A percentile compares a stretch with the other conserved stretches of the same genome.
These are phyloP conservation scores for Chiroxiphia lanceolata DNA, from an alignment of 2,797 vertebrate species.

Conservation along the genomic window DNA sequence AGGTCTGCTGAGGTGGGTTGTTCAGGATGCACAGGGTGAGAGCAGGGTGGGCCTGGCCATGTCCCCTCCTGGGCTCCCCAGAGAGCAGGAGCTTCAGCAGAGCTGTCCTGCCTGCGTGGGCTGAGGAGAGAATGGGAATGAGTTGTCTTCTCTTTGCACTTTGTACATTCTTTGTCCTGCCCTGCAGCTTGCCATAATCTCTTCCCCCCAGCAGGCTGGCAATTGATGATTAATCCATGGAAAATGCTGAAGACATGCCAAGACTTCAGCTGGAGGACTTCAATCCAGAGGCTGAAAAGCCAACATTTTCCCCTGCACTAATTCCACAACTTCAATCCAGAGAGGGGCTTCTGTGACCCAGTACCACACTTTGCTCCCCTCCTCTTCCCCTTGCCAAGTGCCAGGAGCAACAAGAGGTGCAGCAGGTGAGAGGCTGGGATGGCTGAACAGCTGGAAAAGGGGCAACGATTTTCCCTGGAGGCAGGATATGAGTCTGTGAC, in stretches of 20 bases:
- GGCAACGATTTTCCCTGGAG: background rate
- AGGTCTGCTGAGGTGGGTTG: background rate
- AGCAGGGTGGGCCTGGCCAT: background rate
- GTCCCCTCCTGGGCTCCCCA: background rate
- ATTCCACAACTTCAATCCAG: background rate
- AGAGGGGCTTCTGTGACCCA: background rate
- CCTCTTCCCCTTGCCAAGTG: background rate
- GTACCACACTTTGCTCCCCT: background rate
- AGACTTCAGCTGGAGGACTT: background rate
- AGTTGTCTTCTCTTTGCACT: background rate
- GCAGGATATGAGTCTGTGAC: background rate
- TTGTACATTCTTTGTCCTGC: background rate
- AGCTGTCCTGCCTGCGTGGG: background rate
- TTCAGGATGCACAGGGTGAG: background rate
- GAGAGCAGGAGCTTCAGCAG: background rate
- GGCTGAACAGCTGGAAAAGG: background rate
- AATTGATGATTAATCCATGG: conserved; percentile 36
- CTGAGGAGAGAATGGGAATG: background rate
- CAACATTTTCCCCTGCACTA: background rate
- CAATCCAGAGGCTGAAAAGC: background rate
- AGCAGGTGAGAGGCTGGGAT: background rate
- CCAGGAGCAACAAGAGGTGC: background rate
- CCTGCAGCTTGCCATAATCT: background rate
- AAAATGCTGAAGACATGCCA: conserved; percentile 3
- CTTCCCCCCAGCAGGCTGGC: background rate